These are phyloP conservation scores for Etheostoma perlongum DNA, from an alignment of 2,797 vertebrate genomes.

Conservation along the genomic window DNA sequence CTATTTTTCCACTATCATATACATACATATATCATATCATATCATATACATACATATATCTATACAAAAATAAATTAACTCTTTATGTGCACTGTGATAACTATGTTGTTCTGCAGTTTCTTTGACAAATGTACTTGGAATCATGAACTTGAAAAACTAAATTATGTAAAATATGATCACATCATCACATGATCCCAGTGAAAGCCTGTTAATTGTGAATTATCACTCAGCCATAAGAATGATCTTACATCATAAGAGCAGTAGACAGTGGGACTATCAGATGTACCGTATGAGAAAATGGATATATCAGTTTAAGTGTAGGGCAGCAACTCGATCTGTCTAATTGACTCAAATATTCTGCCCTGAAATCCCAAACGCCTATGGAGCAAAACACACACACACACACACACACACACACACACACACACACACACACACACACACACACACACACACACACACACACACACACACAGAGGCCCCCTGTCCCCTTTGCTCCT, in stretches of 20 bases:
- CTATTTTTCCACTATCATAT: background rate
- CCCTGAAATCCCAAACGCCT: constrained; percentile 60
- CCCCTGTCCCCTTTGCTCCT: constrained; percentile 60
- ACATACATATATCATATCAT: background rate
- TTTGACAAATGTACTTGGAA: background rate
- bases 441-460: constrained; percentile 22
- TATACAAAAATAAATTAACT: background rate
- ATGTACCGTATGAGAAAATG: background rate
- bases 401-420: constrained; percentile 20
- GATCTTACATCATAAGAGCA: constrained; percentile 7
- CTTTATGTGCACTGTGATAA: background rate
- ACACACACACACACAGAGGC: constrained; percentile 44
- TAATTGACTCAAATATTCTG: constrained; percentile 68
- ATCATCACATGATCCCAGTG: background rate
- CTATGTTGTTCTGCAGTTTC: background rate
- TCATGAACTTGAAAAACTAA: background rate
- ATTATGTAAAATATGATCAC: background rate
- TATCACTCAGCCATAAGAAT: background rate
- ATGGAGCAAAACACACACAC: constrained; percentile 38
- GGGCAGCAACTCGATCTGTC: constrained; percentile 58
- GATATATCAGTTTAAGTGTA: constrained; percentile 26
- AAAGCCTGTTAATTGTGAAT: background rate
- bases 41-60: background rate
- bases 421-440: constrained; percentile 23
- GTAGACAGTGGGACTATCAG: constrained; percentile 9